Conservation (phyloP, 2,113 vertebrate genomes). For the Martes martes region DNA sequence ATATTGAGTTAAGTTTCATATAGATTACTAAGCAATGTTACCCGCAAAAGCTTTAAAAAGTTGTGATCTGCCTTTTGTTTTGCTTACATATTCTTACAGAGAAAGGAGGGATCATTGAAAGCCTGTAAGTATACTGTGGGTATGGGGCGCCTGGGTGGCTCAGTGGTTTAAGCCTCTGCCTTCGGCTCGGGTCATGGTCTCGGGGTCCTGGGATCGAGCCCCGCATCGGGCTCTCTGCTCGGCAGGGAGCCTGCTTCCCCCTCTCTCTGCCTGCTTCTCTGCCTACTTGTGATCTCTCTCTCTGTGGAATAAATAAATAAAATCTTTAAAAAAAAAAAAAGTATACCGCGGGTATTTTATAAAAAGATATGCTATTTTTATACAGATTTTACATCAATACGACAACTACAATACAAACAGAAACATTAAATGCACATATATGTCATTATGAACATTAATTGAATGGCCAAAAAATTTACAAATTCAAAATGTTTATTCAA, state of each 20-base stretch:
- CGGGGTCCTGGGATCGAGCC: no score
- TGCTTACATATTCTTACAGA: neutral
- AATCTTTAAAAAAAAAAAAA: neutral
- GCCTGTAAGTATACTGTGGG: accelerated
- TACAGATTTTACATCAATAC: neutral
- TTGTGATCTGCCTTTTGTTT: neutral
- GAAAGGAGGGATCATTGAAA: neutral
- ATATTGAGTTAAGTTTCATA: neutral
- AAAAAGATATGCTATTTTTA: neutral
- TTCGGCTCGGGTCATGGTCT: no score
- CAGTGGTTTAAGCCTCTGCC: no score
- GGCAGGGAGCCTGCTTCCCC: no score
- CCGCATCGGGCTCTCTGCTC: no score
- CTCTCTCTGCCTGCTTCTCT: no score
- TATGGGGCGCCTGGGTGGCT: no score
- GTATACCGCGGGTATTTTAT: neutral
- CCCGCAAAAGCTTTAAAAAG: neutral
- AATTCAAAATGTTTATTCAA: neutral
- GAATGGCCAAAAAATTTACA: neutral
- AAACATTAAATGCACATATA: neutral
- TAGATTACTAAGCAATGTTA: neutral
- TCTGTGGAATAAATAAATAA: no score
- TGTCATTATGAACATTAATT: neutral
- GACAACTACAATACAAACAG: neutral
- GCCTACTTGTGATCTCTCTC: no score